Base-by-base conservation (phyloP, 2,113 vertebrate species). In the Apus apus region DNA sequence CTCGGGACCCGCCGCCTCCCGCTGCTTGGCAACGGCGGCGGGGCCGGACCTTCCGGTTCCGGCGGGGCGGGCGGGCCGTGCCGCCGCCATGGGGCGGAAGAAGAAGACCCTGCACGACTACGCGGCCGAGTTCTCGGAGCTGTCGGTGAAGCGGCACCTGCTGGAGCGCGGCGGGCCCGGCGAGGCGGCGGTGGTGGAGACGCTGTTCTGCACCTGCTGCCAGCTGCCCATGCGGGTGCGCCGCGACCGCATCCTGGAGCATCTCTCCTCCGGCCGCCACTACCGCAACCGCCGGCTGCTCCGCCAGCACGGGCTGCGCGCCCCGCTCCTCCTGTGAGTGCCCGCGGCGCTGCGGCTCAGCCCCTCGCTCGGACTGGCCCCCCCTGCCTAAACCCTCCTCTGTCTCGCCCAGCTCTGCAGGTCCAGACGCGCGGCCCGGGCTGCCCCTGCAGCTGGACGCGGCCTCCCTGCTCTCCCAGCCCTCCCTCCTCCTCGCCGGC, bases 151-250 rank as follows among this genome's bases (percentile, higher is more conserved):
- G 64, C 92, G 82, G 80, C 97, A 94, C 27, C 67, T 95, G 13
- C 50, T 78, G 17, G 87, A 96, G 74, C 95, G 62, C 23, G 91
- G 96, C 6, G 43, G 16, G 3, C 61, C 32, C 13, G 61, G 80
- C 19, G 65, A 43, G 40, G 79, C 50, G 23, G 75, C 54, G 32
- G 78, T 78, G 77, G 89, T 94, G 91, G 96, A 97, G 87, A 95
- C 96, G 19, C 66, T 96, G 11, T 96, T 86, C 93, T 96, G 95
- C 76, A 85, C 89, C 34, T 95, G 93, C 34, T 97, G 97, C 57
- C 96, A 97, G 94, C 88, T 97, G 76, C 95, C 97, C 32, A 91
- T 97, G 94, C 87, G 96, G 50, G 95, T 95, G 21, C 92, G 95
- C 43, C 87, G 94, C 75, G 95, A 95, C 78, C 89, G 96, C 56